Conservation (phyloP, 35 echinoderm and acorn worm species). For the Amphiura filiformis region DNA sequence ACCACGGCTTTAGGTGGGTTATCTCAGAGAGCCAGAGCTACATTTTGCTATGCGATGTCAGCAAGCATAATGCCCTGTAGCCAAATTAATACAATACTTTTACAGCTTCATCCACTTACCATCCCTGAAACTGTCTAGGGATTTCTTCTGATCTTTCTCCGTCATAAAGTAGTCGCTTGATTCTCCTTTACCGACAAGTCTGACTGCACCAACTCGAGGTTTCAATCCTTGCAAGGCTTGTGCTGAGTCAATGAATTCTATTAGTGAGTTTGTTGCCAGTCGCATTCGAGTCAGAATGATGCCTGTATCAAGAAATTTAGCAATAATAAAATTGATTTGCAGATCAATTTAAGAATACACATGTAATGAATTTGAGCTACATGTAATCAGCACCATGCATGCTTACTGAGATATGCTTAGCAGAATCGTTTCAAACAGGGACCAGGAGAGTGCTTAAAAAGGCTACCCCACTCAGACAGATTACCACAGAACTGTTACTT, state of each 20-base stretch:
- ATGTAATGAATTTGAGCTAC: background rate
- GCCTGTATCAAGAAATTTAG: conserved; percentile 29
- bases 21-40: too few relatives aligned
- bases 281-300: conserved; percentile 44
- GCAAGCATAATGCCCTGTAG: too few relatives aligned
- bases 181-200: conserved; percentile 49
- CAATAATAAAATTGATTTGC: background rate
- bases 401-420: background rate
- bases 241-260: conserved; percentile 22
- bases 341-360: background rate
- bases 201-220: background rate
- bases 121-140: conserved; percentile 31
- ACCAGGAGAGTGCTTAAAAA: too few relatives aligned
- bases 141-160: conserved; percentile 39
- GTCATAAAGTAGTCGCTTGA: conserved; percentile 29
- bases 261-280: conserved; percentile 29
- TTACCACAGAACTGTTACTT: background rate
- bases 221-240: background rate
- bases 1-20: too few relatives aligned
- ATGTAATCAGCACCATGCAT: background rate
- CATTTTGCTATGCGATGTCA: too few relatives aligned
- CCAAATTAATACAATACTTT: too few relatives aligned
- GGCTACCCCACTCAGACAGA: background rate
- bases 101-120: too few relatives aligned
- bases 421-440: too few relatives aligned